These are phyloP conservation scores for Malacoraja senta DNA, from an alignment of 2,797 vertebrate species.

Conservation along the genomic window DNA sequence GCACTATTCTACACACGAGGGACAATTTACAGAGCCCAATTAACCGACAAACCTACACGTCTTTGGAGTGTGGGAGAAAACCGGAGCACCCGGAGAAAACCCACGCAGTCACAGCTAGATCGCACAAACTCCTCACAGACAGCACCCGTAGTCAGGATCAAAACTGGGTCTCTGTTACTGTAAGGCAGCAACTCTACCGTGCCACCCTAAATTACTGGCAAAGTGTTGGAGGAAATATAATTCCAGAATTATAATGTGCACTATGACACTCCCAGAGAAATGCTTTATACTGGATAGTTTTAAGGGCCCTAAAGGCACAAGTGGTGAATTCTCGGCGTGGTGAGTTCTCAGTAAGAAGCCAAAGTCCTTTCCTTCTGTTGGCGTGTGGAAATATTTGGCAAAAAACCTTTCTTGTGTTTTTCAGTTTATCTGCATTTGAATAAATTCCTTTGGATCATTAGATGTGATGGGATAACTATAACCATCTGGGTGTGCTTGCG, in stretches of 20 bases:
- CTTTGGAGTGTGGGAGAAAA: too few relatives aligned
- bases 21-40: too few relatives aligned
- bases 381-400: background rate
- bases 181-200: too few relatives aligned
- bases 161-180: too few relatives aligned
- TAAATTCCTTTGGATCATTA: constrained; percentile 22
- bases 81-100: too few relatives aligned
- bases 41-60: too few relatives aligned
- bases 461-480: constrained; percentile 7
- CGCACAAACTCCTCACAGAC: too few relatives aligned
- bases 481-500: background rate
- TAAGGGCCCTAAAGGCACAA: background rate
- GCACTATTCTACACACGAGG: too few relatives aligned
- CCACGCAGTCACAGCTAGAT: too few relatives aligned
- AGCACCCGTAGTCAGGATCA: too few relatives aligned
- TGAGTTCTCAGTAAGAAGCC: constrained; percentile 2
- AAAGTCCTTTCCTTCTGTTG: background rate
- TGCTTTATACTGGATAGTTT: background rate
- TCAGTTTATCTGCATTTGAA: background rate
- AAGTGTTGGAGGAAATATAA: background rate
- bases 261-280: background rate
- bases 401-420: background rate
- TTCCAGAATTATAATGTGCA: background rate
- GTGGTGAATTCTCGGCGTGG: background rate
- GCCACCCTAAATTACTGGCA: too few relatives aligned